These are phyloP conservation scores for Aleiodes testaceus DNA, from an alignment of 2,888 invertebrate genomes.

Conservation along the genomic window DNA sequence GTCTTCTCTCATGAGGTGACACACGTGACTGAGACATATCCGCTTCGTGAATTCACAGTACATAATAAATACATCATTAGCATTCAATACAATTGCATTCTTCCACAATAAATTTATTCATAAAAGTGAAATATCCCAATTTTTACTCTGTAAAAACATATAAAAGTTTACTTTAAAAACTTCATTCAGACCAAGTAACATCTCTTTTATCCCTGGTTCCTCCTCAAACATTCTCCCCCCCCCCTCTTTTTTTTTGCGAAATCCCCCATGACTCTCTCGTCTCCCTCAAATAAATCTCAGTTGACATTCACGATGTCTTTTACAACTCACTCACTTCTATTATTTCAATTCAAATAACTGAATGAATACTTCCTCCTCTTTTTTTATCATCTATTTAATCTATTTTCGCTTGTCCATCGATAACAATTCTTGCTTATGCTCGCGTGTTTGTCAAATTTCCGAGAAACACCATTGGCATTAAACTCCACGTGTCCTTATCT, in stretches of 20 bases:
- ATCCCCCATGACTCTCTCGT: not conserved
- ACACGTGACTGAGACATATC: conserved; percentile 36
- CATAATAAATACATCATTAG: conserved; percentile 25
- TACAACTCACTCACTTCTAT: not conserved
- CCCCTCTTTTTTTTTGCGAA: too few relatives aligned
- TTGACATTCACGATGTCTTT: conserved; percentile 20
- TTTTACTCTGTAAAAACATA: too few relatives aligned
- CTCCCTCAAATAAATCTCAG: conserved; percentile 3
- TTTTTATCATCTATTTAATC: conserved; percentile 4
- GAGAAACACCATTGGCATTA: not conserved
- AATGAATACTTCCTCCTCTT: not conserved
- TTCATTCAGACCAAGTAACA: too few relatives aligned
- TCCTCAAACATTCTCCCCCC: too few relatives aligned
- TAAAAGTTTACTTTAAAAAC: too few relatives aligned
- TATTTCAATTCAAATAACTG: not conserved
- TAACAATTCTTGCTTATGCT: conserved; percentile 2
- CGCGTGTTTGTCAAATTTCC: conserved; percentile 20
- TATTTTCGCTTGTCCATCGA: conserved; percentile 2
- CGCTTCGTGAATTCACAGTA: conserved; percentile 35
- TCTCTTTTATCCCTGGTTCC: too few relatives aligned
- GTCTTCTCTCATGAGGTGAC: conserved; percentile 15
- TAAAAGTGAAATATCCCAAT: too few relatives aligned
- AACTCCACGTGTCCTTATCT: conserved; percentile 9
- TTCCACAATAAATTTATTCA: too few relatives aligned
- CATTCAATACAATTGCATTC: not conserved